A percentile compares a stretch with the other conserved stretches of the same genome.
phyloP scores from a whole-genome alignment of 1,140 invertebrate species.

The Drosophila tropicalis region DNA sequence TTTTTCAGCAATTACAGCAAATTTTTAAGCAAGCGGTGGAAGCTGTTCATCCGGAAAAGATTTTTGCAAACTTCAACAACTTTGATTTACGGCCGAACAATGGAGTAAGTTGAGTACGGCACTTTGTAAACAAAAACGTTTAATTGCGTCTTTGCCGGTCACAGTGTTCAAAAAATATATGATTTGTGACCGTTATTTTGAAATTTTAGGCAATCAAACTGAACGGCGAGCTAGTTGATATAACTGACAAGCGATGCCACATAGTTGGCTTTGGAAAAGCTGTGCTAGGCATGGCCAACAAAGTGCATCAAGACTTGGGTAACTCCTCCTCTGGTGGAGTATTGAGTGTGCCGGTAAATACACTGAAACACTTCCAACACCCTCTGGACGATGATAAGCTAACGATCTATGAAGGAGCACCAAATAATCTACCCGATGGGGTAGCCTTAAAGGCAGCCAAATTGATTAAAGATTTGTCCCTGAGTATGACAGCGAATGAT shows the following conservation, averaged over 20 bases:
- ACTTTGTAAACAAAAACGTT: too few species aligned
- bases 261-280: conserved; percentile 96
- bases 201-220: conserved; percentile 48
- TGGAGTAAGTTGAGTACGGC: conserved; percentile 13
- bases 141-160: too few species aligned
- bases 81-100: conserved; percentile 53
- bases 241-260: conserved; percentile 83
- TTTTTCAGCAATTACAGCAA: conserved; percentile 58
- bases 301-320: conserved; percentile 88
- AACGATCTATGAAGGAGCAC: conserved; percentile 85
- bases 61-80: conserved; percentile 61
- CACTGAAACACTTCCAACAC: conserved; percentile 67
- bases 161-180: too few species aligned
- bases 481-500: conserved; percentile 86
- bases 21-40: conserved; percentile 65
- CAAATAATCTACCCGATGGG: conserved; percentile 91
- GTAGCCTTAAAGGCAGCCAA: conserved; percentile 87
- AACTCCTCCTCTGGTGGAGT: conserved; percentile 88
- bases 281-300: conserved; percentile 92
- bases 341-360: conserved; percentile 90
- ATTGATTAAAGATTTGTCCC: conserved; percentile 88
- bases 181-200: neutral
- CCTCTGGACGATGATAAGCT: conserved; percentile 31
- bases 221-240: conserved; percentile 53
- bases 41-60: conserved; percentile 67